phyloP scores from a whole-genome alignment of 1,140 invertebrate species.

The Calosoma granatense region DNA sequence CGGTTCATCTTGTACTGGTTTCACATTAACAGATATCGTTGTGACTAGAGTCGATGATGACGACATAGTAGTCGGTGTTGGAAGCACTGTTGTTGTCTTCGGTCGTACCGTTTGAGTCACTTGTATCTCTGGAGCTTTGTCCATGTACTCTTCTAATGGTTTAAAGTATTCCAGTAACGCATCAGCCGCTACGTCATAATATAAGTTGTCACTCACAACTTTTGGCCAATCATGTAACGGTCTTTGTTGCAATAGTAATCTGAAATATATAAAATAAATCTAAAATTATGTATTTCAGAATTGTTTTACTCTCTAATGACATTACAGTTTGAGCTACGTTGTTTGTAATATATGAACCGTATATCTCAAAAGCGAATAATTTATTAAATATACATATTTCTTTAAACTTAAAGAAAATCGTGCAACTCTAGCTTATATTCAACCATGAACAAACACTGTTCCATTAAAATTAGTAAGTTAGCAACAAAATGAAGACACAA shows the following conservation, averaged over 20 bases:
- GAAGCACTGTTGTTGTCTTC: conserved; percentile 17
- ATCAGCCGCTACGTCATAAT: conserved; percentile 22
- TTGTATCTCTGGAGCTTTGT: conserved; percentile 24
- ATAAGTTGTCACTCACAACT: conserved; percentile 23
- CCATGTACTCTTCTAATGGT: conserved; percentile 30
- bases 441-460: too few relatives aligned
- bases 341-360: too few relatives aligned
- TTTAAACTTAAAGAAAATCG: conserved; percentile 3
- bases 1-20: neutral
- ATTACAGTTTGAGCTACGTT: too few relatives aligned
- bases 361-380: too few relatives aligned
- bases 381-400: conserved; percentile 1
- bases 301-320: too few relatives aligned
- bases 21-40: neutral
- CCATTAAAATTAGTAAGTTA: too few relatives aligned
- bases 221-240: conserved; percentile 22
- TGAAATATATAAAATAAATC: conserved; percentile 19
- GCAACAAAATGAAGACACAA: too few relatives aligned
- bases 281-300: too few relatives aligned
- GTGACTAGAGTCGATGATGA: neutral
- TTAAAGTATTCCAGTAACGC: conserved; percentile 31
- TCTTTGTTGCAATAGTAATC: conserved; percentile 23
- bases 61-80: conserved; percentile 14
- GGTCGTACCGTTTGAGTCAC: conserved; percentile 17
- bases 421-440: too few relatives aligned